A percentile compares a stretch with the other conserved stretches of the same genome.
phyloP scores from a whole-genome alignment of 2,797 vertebrate genomes.

The Trematomus bernacchii region DNA sequence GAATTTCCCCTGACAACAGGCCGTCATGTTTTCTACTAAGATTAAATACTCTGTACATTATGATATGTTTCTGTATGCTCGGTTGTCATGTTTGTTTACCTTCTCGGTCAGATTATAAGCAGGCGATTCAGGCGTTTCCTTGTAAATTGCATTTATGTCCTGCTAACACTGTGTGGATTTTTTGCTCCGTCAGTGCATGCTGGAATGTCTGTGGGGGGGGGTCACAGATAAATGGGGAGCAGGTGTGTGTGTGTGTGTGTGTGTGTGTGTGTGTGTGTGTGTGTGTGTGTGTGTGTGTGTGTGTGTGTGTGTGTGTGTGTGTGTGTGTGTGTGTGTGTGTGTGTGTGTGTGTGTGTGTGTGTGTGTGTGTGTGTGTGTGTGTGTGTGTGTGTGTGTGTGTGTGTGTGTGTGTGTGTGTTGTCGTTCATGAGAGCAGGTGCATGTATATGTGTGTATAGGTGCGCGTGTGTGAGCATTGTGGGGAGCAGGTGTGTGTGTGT shows the following conservation, averaged over 20 bases:
- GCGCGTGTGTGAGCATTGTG: neutral
- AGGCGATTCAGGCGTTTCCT: constrained; percentile 30
- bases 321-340: neutral
- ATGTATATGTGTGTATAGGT: neutral
- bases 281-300: neutral
- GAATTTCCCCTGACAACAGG: constrained; percentile 29
- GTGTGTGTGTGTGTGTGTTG: neutral
- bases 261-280: neutral
- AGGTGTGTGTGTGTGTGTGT: constrained; percentile 31
- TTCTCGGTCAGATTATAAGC: neutral
- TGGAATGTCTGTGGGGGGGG: constrained; percentile 35
- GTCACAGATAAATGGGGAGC: constrained; percentile 59
- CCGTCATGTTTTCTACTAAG: constrained; percentile 20
- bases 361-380: constrained; percentile 22
- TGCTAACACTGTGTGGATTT: constrained; percentile 10
- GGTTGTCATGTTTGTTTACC: constrained; percentile 37
- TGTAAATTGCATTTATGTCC: constrained; percentile 26
- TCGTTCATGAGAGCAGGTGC: constrained; percentile 45
- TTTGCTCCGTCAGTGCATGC: constrained; percentile 9
- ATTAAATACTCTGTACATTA: constrained; percentile 12
- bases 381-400: constrained; percentile 45
- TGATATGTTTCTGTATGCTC: constrained; percentile 18
- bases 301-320: neutral
- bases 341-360: constrained; percentile 29
- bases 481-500: constrained; percentile 58